These are phyloP conservation scores for Arge pagana DNA, from an alignment of 2,888 invertebrate genomes.

Conservation along the genomic window DNA sequence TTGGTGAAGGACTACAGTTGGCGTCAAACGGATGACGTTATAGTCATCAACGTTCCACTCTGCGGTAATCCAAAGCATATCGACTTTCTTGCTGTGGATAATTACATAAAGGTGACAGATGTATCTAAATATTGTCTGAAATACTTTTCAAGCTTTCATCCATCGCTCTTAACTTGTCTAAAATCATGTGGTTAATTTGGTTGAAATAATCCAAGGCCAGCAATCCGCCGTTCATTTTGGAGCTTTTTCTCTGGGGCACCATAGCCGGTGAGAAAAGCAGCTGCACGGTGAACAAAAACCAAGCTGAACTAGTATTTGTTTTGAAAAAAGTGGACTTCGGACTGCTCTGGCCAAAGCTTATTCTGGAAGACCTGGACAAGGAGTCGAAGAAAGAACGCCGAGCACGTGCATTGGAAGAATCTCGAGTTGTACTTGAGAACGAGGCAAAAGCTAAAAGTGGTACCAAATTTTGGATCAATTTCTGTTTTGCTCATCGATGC, in stretches of 20 bases:
- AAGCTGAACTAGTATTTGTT: slow-evolving; percentile 68
- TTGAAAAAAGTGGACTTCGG: slow-evolving; percentile 65
- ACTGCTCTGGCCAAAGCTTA: slow-evolving; percentile 64
- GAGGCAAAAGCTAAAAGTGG: slow-evolving; percentile 60
- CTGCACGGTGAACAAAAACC: slow-evolving; percentile 63
- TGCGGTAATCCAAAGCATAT: slow-evolving; percentile 68
- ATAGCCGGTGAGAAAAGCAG: slow-evolving; percentile 68
- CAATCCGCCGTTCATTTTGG: slow-evolving; percentile 75
- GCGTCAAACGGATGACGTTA: slow-evolving; percentile 68
- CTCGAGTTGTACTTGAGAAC: slow-evolving; percentile 63
- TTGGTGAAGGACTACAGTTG: slow-evolving; percentile 76
- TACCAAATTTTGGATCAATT: slow-evolving; percentile 25
- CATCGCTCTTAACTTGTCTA: too few species aligned
- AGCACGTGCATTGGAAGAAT: slow-evolving; percentile 63
- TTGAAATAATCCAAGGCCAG: slow-evolving; percentile 60
- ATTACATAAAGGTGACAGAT: slow-evolving; percentile 68
- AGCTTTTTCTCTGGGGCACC: slow-evolving; percentile 69
- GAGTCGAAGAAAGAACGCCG: slow-evolving; percentile 64
- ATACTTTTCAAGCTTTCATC: slow-evolving; percentile 1
- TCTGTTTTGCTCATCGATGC: slow-evolving; percentile 14
- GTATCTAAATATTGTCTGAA: background rate
- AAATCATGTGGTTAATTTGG: too few species aligned
- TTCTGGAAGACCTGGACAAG: slow-evolving; percentile 62
- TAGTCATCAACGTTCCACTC: slow-evolving; percentile 71
- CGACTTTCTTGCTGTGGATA: slow-evolving; percentile 71